A percentile compares a stretch with the other conserved stretches of the same genome.
Conservation (phyloP, 2,888 invertebrate genomes). For the Sinohyriopsis cumingii region DNA sequence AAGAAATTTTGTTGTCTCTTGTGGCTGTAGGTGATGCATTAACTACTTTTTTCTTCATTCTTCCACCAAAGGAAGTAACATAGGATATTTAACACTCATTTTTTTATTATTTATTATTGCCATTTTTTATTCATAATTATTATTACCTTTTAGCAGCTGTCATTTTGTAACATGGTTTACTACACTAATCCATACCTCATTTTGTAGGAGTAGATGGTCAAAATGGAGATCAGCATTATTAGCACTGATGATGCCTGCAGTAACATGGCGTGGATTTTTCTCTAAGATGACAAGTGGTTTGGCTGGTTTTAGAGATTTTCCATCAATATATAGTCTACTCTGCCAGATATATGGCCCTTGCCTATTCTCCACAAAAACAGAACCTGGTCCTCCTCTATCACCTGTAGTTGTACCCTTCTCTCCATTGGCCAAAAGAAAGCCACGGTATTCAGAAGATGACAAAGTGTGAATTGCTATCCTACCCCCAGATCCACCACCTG, state of each 20-base stretch:
- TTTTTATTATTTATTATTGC: too few relatives aligned
- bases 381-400: conserved; percentile 57
- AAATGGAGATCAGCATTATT: conserved; percentile 51
- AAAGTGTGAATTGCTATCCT: conserved; percentile 48
- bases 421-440: conserved; percentile 45
- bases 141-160: too few relatives aligned
- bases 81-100: too few relatives aligned
- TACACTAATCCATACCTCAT: conserved; percentile 34
- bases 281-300: conserved; percentile 51
- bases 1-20: too few relatives aligned
- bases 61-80: too few relatives aligned
- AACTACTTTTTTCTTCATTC: too few relatives aligned
- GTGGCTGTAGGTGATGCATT: too few relatives aligned
- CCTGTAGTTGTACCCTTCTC: conserved; percentile 24
- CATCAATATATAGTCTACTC: conserved; percentile 52
- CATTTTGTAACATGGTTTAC: too few relatives aligned
- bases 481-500: conserved; percentile 58
- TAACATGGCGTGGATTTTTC: conserved; percentile 43
- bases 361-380: conserved; percentile 54
- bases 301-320: conserved; percentile 33
- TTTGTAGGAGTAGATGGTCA: conserved; percentile 53
- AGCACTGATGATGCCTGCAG: conserved; percentile 16
- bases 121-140: too few relatives aligned
- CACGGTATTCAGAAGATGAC: conserved; percentile 47
- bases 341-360: conserved; percentile 26